These are phyloP conservation scores for Lamprotornis superbus DNA, from an alignment of 2,113 vertebrate species.

Conservation along the genomic window DNA sequence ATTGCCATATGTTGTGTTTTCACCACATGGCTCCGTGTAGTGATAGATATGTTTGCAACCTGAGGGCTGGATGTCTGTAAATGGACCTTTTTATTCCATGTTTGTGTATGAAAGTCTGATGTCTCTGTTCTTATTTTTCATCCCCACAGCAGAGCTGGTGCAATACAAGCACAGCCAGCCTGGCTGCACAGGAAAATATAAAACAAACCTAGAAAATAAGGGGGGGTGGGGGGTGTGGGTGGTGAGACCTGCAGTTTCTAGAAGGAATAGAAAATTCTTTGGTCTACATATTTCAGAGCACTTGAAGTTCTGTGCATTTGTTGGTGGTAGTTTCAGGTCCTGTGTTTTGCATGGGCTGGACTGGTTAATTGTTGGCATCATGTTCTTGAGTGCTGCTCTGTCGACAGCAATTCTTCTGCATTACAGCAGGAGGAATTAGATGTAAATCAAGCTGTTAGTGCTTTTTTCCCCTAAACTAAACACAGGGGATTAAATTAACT, in stretches of 20 bases:
- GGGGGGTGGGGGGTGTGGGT: no score
- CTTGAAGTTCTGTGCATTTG: neutral
- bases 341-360: neutral
- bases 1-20: constrained; percentile 14
- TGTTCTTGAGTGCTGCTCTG: neutral
- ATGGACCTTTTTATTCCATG: neutral
- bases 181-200: neutral
- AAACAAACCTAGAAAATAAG: neutral
- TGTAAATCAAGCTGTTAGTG: neutral
- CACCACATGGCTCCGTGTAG: neutral
- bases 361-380: neutral
- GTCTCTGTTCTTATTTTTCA: neutral
- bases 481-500: neutral
- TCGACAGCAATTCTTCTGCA: neutral
- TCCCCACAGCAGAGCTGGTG: neutral
- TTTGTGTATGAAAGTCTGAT: neutral
- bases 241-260: neutral
- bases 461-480: neutral
- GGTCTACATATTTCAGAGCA: neutral
- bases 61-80: neutral
- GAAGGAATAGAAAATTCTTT: neutral
- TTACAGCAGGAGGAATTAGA: neutral
- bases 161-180: neutral
- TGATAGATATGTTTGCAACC: neutral
- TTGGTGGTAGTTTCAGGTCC: neutral